These are phyloP conservation scores for Plagodis dolabraria DNA, from an alignment of 2,888 invertebrate genomes.

Conservation along the genomic window DNA sequence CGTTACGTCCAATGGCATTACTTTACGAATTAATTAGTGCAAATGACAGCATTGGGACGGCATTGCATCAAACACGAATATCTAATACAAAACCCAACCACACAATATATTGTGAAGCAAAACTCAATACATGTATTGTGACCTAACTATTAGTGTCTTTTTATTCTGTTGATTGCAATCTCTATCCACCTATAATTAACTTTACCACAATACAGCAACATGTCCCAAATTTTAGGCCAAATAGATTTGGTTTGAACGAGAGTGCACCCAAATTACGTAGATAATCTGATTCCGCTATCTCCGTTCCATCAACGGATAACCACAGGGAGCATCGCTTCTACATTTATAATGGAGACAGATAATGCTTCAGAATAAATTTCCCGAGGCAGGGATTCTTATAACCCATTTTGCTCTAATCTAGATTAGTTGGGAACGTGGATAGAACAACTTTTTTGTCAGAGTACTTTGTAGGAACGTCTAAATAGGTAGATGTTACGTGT, in stretches of 20 bases:
- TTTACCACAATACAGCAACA: not conserved
- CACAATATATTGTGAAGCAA: no score
- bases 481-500: no score
- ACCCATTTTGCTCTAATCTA: not conserved
- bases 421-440: not conserved
- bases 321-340: conserved; percentile 15
- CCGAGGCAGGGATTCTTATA: conserved; percentile 3
- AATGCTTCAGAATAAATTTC: conserved; percentile 11
- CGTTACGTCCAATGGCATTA: no score
- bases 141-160: no score
- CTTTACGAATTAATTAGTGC: no score
- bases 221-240: not conserved
- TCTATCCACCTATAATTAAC: no score
- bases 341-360: conserved; percentile 17
- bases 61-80: no score
- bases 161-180: no score
- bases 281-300: conserved; percentile 17
- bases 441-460: not conserved
- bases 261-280: conserved; percentile 15
- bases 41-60: no score
- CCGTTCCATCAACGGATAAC: conserved; percentile 22
- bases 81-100: no score
- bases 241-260: conserved; percentile 1
- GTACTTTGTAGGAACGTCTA: no score
- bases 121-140: no score